A percentile compares a stretch with the other conserved stretches of the same genome.
Evolutionary conservation across 2,888 invertebrate genomes (phyloP).

Genomic region (Troilus luridus): DNA sequence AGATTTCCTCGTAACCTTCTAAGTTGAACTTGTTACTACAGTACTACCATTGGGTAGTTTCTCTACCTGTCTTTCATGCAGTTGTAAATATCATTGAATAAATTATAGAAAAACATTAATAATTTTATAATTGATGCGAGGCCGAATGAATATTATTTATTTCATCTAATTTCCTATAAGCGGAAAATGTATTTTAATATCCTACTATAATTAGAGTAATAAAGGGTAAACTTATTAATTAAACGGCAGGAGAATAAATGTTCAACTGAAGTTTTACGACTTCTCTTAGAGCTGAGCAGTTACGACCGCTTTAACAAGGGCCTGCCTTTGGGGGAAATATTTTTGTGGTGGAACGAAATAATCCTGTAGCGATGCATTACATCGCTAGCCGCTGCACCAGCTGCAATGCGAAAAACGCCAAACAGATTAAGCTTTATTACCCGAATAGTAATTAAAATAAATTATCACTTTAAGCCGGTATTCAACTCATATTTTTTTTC

Average conservation of each 20-base stretch:
- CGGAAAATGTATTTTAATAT: background rate
- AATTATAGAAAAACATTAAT: too few species aligned
- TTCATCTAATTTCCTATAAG: background rate
- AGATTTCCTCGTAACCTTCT: too few species aligned
- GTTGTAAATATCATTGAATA: too few species aligned
- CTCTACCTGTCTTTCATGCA: too few species aligned
- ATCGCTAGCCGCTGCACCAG: background rate
- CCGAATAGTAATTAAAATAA: background rate
- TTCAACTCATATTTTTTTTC: background rate
- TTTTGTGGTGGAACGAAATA: background rate
- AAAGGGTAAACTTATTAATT: background rate
- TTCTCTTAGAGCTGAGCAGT: background rate
- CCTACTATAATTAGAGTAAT: background rate
- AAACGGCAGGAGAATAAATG: background rate
- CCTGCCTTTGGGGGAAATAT: background rate
- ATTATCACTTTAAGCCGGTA: background rate
- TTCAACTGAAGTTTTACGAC: background rate
- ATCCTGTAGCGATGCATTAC: background rate
- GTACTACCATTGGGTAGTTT: too few species aligned
- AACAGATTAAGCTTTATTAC: background rate
- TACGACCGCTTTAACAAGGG: background rate
- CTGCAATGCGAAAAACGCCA: slow-evolving; percentile 10
- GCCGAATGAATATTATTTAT: background rate
- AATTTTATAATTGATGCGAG: background rate
- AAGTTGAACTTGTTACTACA: too few species aligned